Conservation (phyloP, 1,140 invertebrate species). For the Hydropsyche tenuis region DNA sequence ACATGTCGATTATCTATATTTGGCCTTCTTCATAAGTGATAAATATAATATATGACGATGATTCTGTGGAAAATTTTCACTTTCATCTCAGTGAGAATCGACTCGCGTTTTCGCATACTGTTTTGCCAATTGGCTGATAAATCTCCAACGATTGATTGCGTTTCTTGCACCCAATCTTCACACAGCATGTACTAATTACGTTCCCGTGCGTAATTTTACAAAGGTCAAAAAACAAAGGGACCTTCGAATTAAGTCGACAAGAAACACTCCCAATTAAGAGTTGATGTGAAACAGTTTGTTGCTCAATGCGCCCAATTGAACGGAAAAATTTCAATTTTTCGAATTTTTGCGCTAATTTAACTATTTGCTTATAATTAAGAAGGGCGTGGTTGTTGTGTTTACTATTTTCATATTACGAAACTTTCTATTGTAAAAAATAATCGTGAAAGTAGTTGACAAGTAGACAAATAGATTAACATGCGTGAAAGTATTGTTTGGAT, state of each 20-base stretch:
- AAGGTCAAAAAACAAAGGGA: background rate
- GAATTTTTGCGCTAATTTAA: too few species aligned
- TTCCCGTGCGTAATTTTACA: background rate
- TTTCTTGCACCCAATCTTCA: background rate
- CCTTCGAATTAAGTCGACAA: slow-evolving; percentile 8
- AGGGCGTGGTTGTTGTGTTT: too few species aligned
- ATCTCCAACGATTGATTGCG: too few species aligned
- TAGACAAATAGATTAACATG: slow-evolving; percentile 3
- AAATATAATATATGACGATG: background rate
- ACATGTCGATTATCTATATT: too few species aligned
- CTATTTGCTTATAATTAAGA: too few species aligned
- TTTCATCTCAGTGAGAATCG: background rate
- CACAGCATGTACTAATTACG: background rate
- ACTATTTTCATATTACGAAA: too few species aligned
- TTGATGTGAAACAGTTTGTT: background rate
- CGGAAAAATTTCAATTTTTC: background rate
- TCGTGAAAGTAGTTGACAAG: background rate
- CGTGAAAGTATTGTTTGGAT: slow-evolving; percentile 16
- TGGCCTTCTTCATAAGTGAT: too few species aligned
- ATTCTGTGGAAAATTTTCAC: background rate
- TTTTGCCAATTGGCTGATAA: background rate
- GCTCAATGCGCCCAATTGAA: background rate
- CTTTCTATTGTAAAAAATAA: background rate
- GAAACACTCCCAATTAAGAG: slow-evolving; percentile 8
- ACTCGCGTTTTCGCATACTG: background rate